These are phyloP conservation scores for Melitaea athalia DNA, from an alignment of 2,888 invertebrate species.

Conservation along the genomic window DNA sequence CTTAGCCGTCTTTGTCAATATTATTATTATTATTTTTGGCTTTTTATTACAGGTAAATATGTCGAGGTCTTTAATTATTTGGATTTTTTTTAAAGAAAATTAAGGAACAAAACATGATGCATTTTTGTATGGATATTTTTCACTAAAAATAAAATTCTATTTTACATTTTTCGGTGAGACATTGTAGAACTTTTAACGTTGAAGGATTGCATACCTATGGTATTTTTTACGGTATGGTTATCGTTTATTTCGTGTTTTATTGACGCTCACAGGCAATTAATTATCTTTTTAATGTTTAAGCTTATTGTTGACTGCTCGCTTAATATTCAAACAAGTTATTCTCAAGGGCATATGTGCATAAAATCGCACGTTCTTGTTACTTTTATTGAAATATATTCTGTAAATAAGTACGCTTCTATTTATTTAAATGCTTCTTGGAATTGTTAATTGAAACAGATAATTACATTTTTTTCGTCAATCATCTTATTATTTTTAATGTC, in stretches of 20 bases:
- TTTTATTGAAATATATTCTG: not conserved
- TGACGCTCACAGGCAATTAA: not conserved
- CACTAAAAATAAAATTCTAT: not conserved
- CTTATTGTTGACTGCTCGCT: not conserved
- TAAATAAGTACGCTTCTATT: not conserved
- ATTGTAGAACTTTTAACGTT: not conserved
- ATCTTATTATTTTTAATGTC: not conserved
- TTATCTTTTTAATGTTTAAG: not conserved
- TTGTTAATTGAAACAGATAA: not conserved
- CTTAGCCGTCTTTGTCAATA: constrained; percentile 19
- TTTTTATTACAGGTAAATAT: not conserved
- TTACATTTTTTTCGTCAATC: not conserved
- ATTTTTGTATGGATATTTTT: not conserved
- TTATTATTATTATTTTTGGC: not conserved
- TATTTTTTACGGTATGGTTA: not conserved
- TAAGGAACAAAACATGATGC: not conserved
- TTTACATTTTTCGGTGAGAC: not conserved
- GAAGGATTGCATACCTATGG: no score
- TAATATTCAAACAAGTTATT: constrained; percentile 25
- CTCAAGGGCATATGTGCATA: constrained; percentile 31
- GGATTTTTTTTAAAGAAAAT: not conserved
- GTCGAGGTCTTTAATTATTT: not conserved
- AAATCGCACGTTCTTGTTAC: constrained; percentile 13
- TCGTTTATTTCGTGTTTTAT: not conserved
- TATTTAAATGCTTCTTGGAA: not conserved